Conservation (phyloP, 2,888 invertebrate genomes). For the Chromoteleia sp. region DNA sequence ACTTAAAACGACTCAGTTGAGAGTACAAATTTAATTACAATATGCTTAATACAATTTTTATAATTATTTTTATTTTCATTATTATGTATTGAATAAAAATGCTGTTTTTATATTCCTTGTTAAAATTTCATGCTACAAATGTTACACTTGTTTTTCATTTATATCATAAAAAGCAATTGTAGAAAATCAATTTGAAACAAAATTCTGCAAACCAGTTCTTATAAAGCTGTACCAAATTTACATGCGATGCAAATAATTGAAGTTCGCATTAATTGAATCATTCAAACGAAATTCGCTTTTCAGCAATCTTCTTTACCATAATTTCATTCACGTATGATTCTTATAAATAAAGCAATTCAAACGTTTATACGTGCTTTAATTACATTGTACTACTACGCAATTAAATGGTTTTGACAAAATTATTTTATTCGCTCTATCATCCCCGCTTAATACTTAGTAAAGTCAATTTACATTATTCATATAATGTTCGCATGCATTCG, state of each 20-base stretch:
- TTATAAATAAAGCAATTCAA: slow-evolving; percentile 10
- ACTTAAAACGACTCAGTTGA: too few species aligned
- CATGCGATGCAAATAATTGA: background rate
- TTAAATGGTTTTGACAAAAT: slow-evolving; percentile 1
- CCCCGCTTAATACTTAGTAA: background rate
- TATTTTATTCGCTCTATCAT: background rate
- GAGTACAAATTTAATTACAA: too few species aligned
- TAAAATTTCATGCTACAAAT: too few species aligned
- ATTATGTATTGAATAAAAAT: too few species aligned
- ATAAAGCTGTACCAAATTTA: too few species aligned
- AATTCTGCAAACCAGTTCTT: too few species aligned
- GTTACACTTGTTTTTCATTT: too few species aligned
- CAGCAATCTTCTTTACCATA: too few species aligned
- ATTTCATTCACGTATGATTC: too few species aligned
- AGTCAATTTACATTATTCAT: background rate
- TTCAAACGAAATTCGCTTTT: background rate
- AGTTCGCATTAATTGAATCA: slow-evolving; percentile 1
- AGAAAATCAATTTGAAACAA: background rate
- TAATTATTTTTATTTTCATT: too few species aligned
- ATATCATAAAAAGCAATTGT: background rate
- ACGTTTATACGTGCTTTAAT: slow-evolving; percentile 5
- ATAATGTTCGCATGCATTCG: background rate
- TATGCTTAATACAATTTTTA: too few species aligned
- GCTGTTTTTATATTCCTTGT: too few species aligned
- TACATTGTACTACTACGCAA: slow-evolving; percentile 2